phyloP scores from a whole-genome alignment of 1,140 invertebrate species.

The Pachypsylla venusta region DNA sequence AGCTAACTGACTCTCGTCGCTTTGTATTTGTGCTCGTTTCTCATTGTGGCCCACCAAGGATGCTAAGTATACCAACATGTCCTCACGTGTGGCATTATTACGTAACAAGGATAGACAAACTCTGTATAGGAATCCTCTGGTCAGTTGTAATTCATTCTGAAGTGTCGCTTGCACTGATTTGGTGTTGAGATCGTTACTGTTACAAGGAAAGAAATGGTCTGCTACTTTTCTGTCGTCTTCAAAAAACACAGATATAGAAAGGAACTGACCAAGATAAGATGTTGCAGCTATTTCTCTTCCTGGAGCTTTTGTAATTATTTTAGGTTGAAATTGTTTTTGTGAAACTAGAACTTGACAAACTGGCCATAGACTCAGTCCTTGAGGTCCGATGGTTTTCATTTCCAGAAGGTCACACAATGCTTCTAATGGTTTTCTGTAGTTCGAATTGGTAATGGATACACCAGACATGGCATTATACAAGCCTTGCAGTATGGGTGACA shows the following conservation, averaged over 20 bases:
- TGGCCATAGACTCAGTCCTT: slow-evolving; percentile 42
- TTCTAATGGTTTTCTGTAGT: slow-evolving; percentile 48
- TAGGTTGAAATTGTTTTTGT: slow-evolving; percentile 21
- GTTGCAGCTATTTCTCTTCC: slow-evolving; percentile 38
- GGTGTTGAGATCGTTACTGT: slow-evolving; percentile 32
- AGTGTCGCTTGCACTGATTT: slow-evolving; percentile 44
- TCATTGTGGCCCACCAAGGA: slow-evolving; percentile 62
- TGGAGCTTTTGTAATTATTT: slow-evolving; percentile 1
- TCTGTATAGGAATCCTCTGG: slow-evolving; percentile 35
- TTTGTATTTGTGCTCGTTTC: slow-evolving; percentile 75
- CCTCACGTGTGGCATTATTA: slow-evolving; percentile 57
- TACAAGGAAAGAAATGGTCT: slow-evolving; percentile 43
- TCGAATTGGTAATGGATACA: slow-evolving; percentile 51
- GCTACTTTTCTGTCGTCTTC: slow-evolving; percentile 78
- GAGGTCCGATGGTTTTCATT: slow-evolving; percentile 39
- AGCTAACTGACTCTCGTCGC: slow-evolving; percentile 66
- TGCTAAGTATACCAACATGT: slow-evolving; percentile 60
- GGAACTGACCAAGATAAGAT: slow-evolving; percentile 77
- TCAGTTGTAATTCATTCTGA: slow-evolving; percentile 50
- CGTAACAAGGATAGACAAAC: slow-evolving; percentile 71
- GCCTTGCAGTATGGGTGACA: slow-evolving; percentile 51
- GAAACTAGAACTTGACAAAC: slow-evolving; percentile 60
- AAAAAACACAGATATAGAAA: slow-evolving; percentile 77
- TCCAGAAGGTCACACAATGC: slow-evolving; percentile 53
- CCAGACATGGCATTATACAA: slow-evolving; percentile 49